phyloP scores from a whole-genome alignment of 2,888 invertebrate species.

The Protodeltote pygarga region DNA sequence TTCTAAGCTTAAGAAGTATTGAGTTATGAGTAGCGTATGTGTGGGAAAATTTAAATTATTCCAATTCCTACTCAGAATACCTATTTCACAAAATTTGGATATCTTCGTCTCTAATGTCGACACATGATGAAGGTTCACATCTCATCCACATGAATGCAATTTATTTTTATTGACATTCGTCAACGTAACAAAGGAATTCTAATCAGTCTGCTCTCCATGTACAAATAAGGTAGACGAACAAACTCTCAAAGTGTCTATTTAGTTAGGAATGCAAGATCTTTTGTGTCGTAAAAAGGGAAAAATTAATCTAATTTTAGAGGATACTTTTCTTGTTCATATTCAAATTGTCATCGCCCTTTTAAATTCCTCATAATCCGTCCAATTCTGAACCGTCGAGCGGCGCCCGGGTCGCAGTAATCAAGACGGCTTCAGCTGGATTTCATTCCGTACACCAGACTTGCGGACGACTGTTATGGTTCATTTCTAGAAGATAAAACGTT shows the following conservation, averaged over 20 bases:
- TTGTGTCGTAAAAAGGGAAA: conserved; percentile 52
- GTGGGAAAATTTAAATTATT: no score
- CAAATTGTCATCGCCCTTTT: conserved; percentile 84
- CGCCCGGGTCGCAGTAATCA: conserved; percentile 80
- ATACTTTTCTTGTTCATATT: conserved; percentile 81
- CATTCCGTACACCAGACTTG: conserved; percentile 71
- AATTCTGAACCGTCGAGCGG: conserved; percentile 81
- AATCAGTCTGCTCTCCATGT: conserved; percentile 56
- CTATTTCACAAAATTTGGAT: conserved; percentile 22
- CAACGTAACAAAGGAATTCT: conserved; percentile 66
- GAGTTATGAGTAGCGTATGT: no score
- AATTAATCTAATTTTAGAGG: conserved; percentile 74
- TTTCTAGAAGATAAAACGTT: conserved; percentile 57
- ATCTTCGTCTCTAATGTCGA: conserved; percentile 14
- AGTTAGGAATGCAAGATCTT: conserved; percentile 48
- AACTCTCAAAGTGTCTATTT: conserved; percentile 48
- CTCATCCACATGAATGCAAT: conserved; percentile 48
- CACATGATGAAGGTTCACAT: conserved; percentile 32
- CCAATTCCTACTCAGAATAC: no score
- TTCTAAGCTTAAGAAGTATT: no score
- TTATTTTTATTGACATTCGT: conserved; percentile 55
- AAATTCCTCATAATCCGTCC: conserved; percentile 86
- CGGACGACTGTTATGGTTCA: conserved; percentile 62
- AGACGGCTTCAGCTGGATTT: conserved; percentile 83
- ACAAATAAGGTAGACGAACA: conserved; percentile 42